Conservation (phyloP, 2,113 vertebrate species). For the Saimiri boliviensis region DNA sequence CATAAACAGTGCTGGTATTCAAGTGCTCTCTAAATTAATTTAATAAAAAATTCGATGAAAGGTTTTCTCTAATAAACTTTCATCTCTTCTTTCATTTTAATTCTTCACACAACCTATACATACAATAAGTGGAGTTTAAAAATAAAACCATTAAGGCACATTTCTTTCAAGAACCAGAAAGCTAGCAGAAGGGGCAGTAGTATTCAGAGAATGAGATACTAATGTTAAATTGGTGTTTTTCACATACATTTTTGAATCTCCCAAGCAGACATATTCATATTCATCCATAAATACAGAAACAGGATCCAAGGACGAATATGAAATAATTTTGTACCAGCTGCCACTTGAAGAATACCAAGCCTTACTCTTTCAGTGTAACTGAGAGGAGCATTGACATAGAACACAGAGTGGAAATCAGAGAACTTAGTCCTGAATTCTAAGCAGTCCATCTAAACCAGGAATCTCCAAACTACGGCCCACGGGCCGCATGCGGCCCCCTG, state of each 20-base stretch:
- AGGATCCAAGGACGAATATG: neutral
- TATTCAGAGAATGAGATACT: neutral
- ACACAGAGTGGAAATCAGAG: neutral
- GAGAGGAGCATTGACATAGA: neutral
- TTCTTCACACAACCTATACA: neutral
- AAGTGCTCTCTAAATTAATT: neutral
- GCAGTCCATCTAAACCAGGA: constrained; percentile 17
- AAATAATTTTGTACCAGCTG: constrained; percentile 20
- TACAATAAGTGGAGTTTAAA: neutral
- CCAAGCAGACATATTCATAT: neutral
- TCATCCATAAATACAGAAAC: neutral
- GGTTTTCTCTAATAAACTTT: neutral
- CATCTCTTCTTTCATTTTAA: constrained; percentile 3
- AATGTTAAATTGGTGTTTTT: constrained; percentile 2
- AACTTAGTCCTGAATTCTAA: constrained; percentile 35
- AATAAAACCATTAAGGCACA: constrained; percentile 10
- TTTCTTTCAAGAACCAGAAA: constrained; percentile 12
- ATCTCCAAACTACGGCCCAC: too few species aligned
- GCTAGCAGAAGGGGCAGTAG: neutral
- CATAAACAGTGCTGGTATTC: neutral
- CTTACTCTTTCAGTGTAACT: neutral
- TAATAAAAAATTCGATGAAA: neutral
- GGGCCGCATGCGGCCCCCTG: too few species aligned
- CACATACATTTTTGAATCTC: neutral
- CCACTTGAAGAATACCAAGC: neutral